Conservation (phyloP, 1,140 invertebrate genomes). For the Agrypnia vestita region DNA sequence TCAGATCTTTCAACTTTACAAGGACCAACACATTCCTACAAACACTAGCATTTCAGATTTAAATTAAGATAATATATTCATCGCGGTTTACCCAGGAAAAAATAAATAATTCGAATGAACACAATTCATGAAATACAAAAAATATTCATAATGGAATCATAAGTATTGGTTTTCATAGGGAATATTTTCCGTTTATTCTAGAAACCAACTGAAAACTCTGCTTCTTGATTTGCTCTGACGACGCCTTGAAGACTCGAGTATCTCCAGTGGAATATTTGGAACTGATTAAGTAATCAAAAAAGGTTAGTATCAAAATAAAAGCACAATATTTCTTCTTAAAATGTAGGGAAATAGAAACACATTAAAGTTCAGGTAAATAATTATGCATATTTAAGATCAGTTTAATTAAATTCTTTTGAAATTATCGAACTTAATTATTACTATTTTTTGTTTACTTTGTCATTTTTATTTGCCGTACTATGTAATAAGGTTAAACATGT, state of each 20-base stretch:
- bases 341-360: conserved; percentile 12
- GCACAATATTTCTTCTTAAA: conserved; percentile 5
- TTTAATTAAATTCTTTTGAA: background rate
- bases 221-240: conserved; percentile 73
- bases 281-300: conserved; percentile 63
- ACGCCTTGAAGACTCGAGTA: conserved; percentile 72
- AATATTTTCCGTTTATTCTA: conserved; percentile 64
- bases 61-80: no score
- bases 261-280: conserved; percentile 74
- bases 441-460: background rate
- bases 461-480: conserved; percentile 5
- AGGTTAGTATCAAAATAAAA: conserved; percentile 53
- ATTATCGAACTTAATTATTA: background rate
- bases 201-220: conserved; percentile 74
- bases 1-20: conserved; percentile 20
- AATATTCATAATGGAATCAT: no score
- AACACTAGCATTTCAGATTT: no score
- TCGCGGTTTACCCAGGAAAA: no score
- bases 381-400: background rate
- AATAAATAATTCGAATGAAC: no score
- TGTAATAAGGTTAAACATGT: background rate
- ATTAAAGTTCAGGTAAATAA: conserved; percentile 2
- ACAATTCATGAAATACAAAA: no score
- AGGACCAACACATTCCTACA: background rate
- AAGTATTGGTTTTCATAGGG: background rate